Conservation (phyloP, 2,797 vertebrate genomes). For the Cryptoprocta ferox region DNA sequence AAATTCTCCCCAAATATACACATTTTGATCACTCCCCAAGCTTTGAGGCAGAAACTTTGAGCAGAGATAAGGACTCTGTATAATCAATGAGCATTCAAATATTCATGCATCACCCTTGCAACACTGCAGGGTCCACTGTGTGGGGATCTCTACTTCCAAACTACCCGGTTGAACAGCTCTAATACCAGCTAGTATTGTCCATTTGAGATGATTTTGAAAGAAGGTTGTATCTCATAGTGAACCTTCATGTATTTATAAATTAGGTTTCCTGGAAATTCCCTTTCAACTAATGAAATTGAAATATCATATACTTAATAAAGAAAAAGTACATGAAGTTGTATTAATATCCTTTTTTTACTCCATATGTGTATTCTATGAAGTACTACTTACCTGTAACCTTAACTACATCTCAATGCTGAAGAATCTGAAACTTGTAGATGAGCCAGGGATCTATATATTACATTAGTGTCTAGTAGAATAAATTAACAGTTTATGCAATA, state of each 20-base stretch:
- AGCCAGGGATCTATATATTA: neutral
- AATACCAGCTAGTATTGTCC: neutral
- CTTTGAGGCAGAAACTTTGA: neutral
- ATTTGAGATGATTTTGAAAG: neutral
- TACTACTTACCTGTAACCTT: neutral
- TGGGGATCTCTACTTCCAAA: neutral
- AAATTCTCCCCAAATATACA: too few species aligned
- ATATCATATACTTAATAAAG: neutral
- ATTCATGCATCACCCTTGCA: neutral
- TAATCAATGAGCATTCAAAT: neutral
- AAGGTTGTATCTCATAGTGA: neutral
- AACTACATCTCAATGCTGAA: neutral
- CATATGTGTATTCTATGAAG: neutral
- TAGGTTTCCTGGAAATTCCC: neutral
- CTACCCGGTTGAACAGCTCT: fast-evolving
- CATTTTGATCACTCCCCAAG: neutral
- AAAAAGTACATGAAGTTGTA: neutral
- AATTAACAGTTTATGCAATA: neutral
- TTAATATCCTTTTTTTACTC: neutral
- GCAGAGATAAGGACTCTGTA: neutral
- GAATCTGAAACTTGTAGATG: neutral
- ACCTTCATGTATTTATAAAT: neutral
- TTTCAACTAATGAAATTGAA: neutral
- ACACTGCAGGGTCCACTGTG: neutral
- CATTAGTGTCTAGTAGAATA: neutral